These are phyloP conservation scores for Regulus satrapa DNA, from an alignment of 2,113 vertebrate species.

Conservation along the genomic window DNA sequence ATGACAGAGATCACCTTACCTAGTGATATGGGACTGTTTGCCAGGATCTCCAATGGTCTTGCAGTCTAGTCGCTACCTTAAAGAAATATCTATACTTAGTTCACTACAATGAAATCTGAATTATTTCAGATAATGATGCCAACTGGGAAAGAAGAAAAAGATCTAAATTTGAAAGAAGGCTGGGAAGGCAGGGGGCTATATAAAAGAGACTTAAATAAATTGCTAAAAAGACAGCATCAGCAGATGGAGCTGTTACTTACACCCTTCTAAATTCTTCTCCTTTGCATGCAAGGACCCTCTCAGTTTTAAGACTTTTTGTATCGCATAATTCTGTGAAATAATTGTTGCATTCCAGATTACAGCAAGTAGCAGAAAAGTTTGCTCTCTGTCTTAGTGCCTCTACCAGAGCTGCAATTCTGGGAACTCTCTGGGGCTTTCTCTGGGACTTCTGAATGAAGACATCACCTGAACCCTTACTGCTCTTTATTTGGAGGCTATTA, in stretches of 20 bases:
- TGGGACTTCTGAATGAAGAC: not conserved
- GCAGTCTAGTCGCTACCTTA: not conserved
- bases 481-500: not conserved
- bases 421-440: not conserved
- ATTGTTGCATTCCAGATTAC: not conserved
- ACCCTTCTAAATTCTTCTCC: not conserved
- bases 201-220: not conserved
- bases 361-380: not conserved
- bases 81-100: constrained; percentile 23
- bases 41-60: not conserved
- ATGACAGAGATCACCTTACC: constrained; percentile 4
- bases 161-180: constrained; percentile 19
- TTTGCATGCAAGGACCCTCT: not conserved
- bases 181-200: not conserved
- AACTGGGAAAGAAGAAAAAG: constrained; percentile 24
- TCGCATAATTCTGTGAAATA: not conserved
- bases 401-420: not conserved
- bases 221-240: not conserved
- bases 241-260: constrained; percentile 32
- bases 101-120: constrained; percentile 19
- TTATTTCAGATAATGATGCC: constrained; percentile 44
- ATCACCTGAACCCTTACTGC: not conserved
- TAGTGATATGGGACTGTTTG: constrained; percentile 13
- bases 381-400: not conserved
- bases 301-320: not conserved